Conservation (phyloP, 2,797 vertebrate genomes). For the Gymnopithys bicolor region DNA sequence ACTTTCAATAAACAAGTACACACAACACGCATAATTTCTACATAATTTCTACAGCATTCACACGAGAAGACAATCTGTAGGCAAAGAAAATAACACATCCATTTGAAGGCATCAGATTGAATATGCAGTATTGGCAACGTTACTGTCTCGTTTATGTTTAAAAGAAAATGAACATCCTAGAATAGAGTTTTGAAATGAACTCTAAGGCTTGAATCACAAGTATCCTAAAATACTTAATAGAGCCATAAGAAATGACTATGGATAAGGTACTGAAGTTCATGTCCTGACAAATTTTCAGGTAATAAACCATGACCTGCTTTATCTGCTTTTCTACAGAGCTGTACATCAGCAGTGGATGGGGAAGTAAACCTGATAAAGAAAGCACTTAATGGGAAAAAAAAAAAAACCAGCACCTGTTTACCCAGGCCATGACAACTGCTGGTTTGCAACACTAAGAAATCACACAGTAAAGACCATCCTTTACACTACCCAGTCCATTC, state of each 20-base stretch:
- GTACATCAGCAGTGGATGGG: not conserved
- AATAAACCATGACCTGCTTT: not conserved
- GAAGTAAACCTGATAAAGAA: not conserved
- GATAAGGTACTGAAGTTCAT: not conserved
- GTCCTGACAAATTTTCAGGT: not conserved
- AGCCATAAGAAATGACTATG: not conserved
- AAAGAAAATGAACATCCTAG: not conserved
- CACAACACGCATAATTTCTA: not conserved
- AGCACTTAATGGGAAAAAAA: not conserved
- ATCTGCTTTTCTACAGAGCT: not conserved
- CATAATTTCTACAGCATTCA: not conserved
- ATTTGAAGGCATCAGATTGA: not conserved
- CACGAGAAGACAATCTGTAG: not conserved
- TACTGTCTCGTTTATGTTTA: not conserved
- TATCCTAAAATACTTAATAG: not conserved
- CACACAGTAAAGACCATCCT: not conserved
- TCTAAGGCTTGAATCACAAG: not conserved
- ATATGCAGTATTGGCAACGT: fast-evolving
- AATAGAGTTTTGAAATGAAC: not conserved
- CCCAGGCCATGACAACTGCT: not conserved
- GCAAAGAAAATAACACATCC: not conserved
- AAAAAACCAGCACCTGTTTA: not conserved
- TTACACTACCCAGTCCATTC: not conserved
- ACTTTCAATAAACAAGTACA: not conserved
- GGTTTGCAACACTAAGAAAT: not conserved